phyloP scores from a whole-genome alignment of 2,888 invertebrate genomes.

The Morpho achilles region DNA sequence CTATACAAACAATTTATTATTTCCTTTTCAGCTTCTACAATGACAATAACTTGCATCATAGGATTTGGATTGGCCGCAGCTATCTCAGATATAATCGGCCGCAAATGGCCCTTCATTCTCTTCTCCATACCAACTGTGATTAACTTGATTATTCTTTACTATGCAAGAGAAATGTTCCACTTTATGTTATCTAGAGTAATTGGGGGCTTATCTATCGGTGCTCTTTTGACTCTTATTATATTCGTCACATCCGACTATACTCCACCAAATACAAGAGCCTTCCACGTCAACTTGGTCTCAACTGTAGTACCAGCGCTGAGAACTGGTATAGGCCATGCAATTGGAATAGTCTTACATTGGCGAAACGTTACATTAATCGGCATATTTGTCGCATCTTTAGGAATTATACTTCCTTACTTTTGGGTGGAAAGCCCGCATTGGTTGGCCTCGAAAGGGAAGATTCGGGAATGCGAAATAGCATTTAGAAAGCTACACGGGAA shows the following conservation, averaged over 20 bases:
- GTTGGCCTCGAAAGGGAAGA: too few relatives aligned
- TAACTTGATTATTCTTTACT: neutral
- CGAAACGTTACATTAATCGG: neutral
- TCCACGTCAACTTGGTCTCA: neutral
- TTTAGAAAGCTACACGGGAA: too few relatives aligned
- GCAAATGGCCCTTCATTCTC: neutral
- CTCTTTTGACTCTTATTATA: neutral
- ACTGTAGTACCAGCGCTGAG: neutral
- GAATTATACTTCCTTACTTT: neutral
- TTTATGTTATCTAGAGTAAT: neutral
- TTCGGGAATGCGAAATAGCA: too few relatives aligned
- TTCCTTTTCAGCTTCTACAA: neutral
- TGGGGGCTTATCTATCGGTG: neutral
- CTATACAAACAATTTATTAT: neutral
- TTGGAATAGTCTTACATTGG: neutral
- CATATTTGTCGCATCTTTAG: neutral
- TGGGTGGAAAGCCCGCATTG: too few relatives aligned
- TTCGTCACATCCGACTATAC: neutral
- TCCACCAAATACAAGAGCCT: neutral
- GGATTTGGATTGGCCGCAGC: neutral
- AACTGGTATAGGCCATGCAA: neutral
- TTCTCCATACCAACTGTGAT: neutral
- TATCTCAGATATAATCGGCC: neutral
- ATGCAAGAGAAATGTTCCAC: neutral
- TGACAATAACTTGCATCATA: neutral